Base-by-base conservation (phyloP, 2,797 vertebrate species). In the Pteropus rufus region DNA sequence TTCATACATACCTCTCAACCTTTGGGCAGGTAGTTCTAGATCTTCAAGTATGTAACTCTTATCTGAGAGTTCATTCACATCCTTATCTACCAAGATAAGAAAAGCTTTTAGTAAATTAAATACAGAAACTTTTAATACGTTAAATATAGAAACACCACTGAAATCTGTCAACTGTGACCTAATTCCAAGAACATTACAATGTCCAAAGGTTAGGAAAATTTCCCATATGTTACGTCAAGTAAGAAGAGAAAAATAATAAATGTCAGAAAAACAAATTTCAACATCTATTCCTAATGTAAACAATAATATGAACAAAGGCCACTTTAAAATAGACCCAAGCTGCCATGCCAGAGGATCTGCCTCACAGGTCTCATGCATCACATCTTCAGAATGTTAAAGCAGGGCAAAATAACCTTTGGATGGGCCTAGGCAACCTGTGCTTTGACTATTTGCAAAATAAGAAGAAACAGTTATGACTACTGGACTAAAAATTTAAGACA, bases 231-330 rank as follows among this genome's bases (percentile, higher is more conserved):
- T 77, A 91, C 5, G 4, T 73, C 11, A 87, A n/a, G 7, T 56
- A 80, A 92, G 26, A 84, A 80, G 19, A 89, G 21, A 84, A 92
- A 82, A 81, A 52, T 77, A 14, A 52, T 77, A 58, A 97, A 82
- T 49, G 10, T 9, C 31, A 62, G 49, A 67, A 82, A 15, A 14
- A 87, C n/a, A 79, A 39, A 80, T 56, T 90, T 81, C 21, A 64
- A 81, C 26, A 80, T 84, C 5, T 77, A 58, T 86, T 75, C 26
- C 18, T 75, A 34, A 69, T 14, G 21, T 69, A 69, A 69, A 69
- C 21, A 69, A 39, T 39, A 69, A 69, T 69, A 69, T 69, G 16
- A 23, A 69, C 21, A 69, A 36, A 39, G 34, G 65, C 5, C 19
- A 67, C n/a, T 19, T 67, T 36, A 67, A 67, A 67, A 36, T 10